These are phyloP conservation scores for Philypnodon macrostomus DNA, from an alignment of 2,797 vertebrate species.

Conservation along the genomic window DNA sequence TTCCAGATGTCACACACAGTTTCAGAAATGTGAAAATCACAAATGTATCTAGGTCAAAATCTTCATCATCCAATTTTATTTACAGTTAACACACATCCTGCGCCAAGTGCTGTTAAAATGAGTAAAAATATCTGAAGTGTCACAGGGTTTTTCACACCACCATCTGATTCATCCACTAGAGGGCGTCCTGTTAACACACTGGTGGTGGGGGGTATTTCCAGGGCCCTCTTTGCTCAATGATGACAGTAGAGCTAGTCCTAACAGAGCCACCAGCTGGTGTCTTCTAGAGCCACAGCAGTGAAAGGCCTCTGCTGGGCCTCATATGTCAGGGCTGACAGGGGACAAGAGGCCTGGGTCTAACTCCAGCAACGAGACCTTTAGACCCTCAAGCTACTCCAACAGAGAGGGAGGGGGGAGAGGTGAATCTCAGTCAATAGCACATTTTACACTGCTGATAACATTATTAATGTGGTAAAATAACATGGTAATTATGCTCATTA, in stretches of 20 bases:
- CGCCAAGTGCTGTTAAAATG: neutral
- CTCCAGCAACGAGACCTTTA: neutral
- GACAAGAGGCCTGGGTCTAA: neutral
- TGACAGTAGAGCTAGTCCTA: conserved; percentile 27
- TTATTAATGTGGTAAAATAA: too few species aligned
- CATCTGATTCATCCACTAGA: conserved; percentile 59
- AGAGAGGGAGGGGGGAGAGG: neutral
- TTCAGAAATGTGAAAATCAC: too few species aligned
- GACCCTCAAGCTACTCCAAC: conserved; percentile 9
- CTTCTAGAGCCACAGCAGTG: conserved; percentile 8
- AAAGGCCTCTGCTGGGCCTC: conserved; percentile 32
- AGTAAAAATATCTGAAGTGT: neutral
- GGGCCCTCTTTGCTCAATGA: conserved; percentile 4
- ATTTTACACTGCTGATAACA: too few species aligned
- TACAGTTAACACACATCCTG: neutral
- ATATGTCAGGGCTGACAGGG: conserved; percentile 29
- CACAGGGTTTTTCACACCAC: neutral
- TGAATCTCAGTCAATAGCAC: too few species aligned
- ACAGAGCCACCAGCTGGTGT: conserved; percentile 17
- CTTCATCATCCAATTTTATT: neutral
- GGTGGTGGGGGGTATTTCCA: conserved; percentile 11
- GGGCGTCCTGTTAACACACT: conserved; percentile 54
- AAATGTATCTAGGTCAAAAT: too few species aligned
- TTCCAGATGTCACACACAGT: too few species aligned
- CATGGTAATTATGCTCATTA: too few species aligned